Percentiles rank a stretch among this genome's conserved stretches.
Conservation (phyloP, 2,113 vertebrate genomes). For the Camelus bactrianus region DNA sequence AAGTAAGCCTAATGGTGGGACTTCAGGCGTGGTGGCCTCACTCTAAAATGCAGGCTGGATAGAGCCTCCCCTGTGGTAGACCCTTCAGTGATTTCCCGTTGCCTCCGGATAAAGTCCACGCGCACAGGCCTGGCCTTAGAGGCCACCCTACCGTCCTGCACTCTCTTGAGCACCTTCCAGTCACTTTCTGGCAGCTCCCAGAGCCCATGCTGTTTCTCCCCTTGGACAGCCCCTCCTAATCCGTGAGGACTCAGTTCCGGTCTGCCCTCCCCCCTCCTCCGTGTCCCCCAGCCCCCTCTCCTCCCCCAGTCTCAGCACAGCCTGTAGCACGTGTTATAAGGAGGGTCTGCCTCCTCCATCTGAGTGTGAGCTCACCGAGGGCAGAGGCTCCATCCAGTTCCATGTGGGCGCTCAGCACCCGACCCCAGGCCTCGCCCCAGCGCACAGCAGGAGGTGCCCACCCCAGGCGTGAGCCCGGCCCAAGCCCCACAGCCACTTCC, state of each 20-base stretch:
- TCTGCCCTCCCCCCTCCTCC: background rate
- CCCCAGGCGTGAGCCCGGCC: rapidly evolving
- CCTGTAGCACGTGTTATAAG: rapidly evolving
- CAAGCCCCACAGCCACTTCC: background rate
- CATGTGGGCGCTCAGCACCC: no score
- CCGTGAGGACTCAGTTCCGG: background rate
- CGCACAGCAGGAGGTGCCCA: background rate
- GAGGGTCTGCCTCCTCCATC: background rate
- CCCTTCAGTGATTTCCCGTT: background rate
- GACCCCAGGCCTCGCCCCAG: background rate
- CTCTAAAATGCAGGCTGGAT: background rate
- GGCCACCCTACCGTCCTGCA: background rate
- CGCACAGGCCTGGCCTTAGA: background rate
- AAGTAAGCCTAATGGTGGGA: rapidly evolving
- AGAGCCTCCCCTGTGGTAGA: background rate
- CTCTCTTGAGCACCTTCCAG: rapidly evolving
- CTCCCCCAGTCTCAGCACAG: background rate
- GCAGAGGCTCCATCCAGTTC: background rate
- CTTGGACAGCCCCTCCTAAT: background rate
- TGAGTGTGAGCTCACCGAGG: background rate
- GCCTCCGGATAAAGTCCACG: background rate
- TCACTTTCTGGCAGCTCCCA: background rate
- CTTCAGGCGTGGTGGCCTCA: background rate
- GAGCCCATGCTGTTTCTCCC: background rate
- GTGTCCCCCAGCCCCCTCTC: rapidly evolving